Evolutionary conservation across 2,113 vertebrate genomes (phyloP), one percentile per base, ranked within the genome.

Genomic region (Struthidea cinerea): DNA sequence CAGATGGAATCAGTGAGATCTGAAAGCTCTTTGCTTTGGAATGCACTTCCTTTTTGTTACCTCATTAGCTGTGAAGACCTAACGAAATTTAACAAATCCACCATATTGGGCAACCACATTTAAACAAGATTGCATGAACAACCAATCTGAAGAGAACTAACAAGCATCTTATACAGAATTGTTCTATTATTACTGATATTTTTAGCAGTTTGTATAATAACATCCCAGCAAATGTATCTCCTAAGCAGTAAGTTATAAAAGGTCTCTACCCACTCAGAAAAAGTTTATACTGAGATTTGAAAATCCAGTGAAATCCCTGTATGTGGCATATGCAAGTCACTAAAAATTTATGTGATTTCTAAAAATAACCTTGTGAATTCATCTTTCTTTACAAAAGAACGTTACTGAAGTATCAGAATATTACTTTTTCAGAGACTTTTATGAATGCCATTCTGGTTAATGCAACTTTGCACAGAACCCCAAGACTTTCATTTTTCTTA

Each of bases 281-380:
- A 88, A 49, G 46, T 96, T 97, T 97, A 97, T 96, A 97, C 76
- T 96, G 94, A 98, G 87, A 89, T 98, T 95, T 50, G 98, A 98
- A 97, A 98, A 98, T 96, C 97, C 98, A 90, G 87, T 97, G 86
- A 98, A 95, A 60, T 44, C n/a, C 28, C 32, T 98, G 13, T 97
- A 97, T 67, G 97, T 96, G 74, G 90, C 87, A 57, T 97, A 96
- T 85, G 96, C 95, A 91, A 96, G 96, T 94, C 90, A 97, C 97
- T 90, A 94, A 84, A 83, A 97, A 77, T 20, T 78, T 91, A 47
- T 96, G 75, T 44, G 89, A 70, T 93, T 86, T 97, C 97, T 69
- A 90, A 89, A 74, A 90, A 61, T 52, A 97, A 90, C 78, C 95
- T 97, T n/a, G 96, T 71, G 78, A 95, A 42, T 82, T 85, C 14